phyloP scores from a whole-genome alignment of 2,888 invertebrate genomes.

The Neoascia interrupta region DNA sequence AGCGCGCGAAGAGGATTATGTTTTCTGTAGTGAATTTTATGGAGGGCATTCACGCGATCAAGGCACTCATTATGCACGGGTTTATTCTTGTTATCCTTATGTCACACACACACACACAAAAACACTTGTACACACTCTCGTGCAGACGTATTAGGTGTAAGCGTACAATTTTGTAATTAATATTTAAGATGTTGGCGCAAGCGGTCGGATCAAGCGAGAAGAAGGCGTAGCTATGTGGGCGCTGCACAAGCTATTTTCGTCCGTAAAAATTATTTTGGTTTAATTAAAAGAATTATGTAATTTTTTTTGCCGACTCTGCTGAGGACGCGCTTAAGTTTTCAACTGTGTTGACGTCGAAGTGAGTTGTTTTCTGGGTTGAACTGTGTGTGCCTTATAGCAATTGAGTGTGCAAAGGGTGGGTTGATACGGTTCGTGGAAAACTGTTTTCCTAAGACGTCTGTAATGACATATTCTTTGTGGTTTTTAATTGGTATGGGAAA shows the following conservation, averaged over 20 bases:
- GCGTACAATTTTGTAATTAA: conserved; percentile 45
- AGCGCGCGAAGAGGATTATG: conserved; percentile 41
- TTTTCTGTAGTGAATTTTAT: conserved; percentile 54
- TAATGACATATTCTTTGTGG: conserved; percentile 16
- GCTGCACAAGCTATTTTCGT: neutral
- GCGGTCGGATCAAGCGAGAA: conserved; percentile 16
- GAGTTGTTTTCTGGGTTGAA: too few species aligned
- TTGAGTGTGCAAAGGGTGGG: neutral
- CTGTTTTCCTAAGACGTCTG: conserved; percentile 5
- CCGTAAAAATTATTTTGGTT: conserved; percentile 46
- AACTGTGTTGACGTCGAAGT: conserved; percentile 4
- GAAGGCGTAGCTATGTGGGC: conserved; percentile 6
- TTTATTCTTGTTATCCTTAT: conserved; percentile 28
- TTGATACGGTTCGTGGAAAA: conserved; percentile 17
- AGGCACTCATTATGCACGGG: conserved; percentile 56
- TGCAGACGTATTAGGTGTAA: neutral
- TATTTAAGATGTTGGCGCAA: conserved; percentile 45
- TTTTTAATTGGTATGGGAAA: conserved; percentile 23
- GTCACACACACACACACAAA: neutral
- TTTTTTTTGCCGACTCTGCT: too few species aligned
- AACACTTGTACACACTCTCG: conserved; percentile 24
- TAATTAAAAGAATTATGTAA: conserved; percentile 64
- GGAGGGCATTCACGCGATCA: conserved; percentile 56
- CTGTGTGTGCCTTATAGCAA: neutral
- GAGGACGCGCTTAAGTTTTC: conserved; percentile 35